These are phyloP conservation scores for Malacoctenus gilli DNA, from an alignment of 2,797 vertebrate genomes.

Conservation along the genomic window DNA sequence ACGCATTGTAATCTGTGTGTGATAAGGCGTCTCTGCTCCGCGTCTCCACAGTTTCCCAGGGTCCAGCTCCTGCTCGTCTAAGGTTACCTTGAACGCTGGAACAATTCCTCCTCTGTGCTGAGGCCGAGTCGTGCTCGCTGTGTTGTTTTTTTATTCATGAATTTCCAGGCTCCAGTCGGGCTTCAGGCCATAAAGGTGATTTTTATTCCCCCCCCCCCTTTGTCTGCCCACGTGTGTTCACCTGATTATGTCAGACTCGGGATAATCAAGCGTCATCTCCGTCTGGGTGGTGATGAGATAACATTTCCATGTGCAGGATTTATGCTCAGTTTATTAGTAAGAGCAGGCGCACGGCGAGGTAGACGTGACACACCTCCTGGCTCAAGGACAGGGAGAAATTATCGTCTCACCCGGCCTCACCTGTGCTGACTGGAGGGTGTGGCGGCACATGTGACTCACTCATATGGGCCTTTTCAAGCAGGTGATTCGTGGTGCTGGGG, in stretches of 20 bases:
- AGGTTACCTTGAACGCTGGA: conserved; percentile 9
- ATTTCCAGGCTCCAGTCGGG: neutral
- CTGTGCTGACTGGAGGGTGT: conserved; percentile 67
- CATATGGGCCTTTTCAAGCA: conserved; percentile 43
- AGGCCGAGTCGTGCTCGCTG: neutral
- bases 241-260: conserved; percentile 12
- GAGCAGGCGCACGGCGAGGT: conserved; percentile 20
- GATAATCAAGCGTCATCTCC: conserved; percentile 21
- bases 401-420: conserved; percentile 43
- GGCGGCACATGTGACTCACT: conserved; percentile 69
- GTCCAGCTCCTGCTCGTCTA: conserved; percentile 7
- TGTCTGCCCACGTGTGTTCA: too few relatives aligned
- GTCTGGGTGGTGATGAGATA: conserved; percentile 19
- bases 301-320: conserved; percentile 22
- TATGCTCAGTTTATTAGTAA: conserved; percentile 16
- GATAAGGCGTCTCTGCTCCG: neutral
- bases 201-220: neutral
- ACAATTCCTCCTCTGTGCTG: conserved; percentile 4
- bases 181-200: neutral
- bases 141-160: neutral
- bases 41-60: conserved; percentile 4
- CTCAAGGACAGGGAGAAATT: conserved; percentile 15
- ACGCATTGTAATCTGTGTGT: neutral
- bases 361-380: conserved; percentile 45
- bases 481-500: conserved; percentile 48